Conservation (phyloP, 2,113 vertebrate species). For the Nesoenas mayeri region DNA sequence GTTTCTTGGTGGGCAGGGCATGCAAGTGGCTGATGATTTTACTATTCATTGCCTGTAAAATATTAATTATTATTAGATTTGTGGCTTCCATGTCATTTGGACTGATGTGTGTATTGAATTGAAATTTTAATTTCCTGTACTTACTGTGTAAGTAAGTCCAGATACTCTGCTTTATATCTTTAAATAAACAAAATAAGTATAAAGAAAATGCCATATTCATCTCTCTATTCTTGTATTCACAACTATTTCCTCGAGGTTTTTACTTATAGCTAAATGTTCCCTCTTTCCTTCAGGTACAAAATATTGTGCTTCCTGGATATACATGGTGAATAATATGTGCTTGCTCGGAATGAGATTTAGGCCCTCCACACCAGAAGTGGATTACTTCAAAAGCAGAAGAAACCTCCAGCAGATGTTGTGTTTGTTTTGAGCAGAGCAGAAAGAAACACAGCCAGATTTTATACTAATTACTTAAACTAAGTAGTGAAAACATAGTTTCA, state of each 20-base stretch:
- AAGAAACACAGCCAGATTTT: neutral
- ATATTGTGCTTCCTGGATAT: neutral
- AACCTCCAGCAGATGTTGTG: neutral
- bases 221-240: neutral
- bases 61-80: neutral
- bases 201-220: neutral
- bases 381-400: neutral
- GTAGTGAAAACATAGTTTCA: neutral
- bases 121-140: neutral
- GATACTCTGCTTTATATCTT: neutral
- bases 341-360: neutral
- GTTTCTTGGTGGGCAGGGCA: neutral
- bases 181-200: neutral
- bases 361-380: neutral
- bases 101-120: neutral
- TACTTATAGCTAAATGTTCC: neutral
- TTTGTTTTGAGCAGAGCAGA: neutral
- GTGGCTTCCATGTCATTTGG: neutral
- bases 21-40: neutral
- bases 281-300: neutral
- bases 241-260: neutral
- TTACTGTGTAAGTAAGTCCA: neutral
- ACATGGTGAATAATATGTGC: neutral
- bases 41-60: neutral
- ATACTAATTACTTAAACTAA: neutral